phyloP scores from a whole-genome alignment of 2,888 invertebrate genomes.

The Cantharis rustica region DNA sequence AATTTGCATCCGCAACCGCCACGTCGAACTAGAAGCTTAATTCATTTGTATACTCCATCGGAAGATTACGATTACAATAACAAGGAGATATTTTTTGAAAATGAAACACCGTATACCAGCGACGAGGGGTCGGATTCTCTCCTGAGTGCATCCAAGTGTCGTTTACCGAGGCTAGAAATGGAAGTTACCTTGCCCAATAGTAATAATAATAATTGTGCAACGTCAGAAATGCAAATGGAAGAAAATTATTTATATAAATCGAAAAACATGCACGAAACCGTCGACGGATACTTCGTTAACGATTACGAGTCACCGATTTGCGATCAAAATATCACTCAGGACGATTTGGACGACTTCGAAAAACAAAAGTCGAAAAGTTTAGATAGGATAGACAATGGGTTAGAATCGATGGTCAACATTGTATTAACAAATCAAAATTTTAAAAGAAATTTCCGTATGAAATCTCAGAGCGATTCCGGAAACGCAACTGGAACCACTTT shows the following conservation, averaged over 20 bases:
- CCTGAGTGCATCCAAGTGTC: slow-evolving; percentile 64
- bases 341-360: slow-evolving; percentile 29
- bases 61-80: slow-evolving; percentile 61
- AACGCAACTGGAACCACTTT: slow-evolving; percentile 41
- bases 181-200: neutral
- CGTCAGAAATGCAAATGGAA: slow-evolving; percentile 6
- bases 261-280: slow-evolving; percentile 52
- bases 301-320: slow-evolving; percentile 28
- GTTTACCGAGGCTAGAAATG: slow-evolving; percentile 28
- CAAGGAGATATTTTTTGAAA: slow-evolving; percentile 61
- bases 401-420: slow-evolving; percentile 74
- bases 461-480: slow-evolving; percentile 47
- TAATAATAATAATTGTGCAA: slow-evolving; percentile 39
- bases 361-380: slow-evolving; percentile 68
- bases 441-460: neutral
- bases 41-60: slow-evolving; percentile 69
- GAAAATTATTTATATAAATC: slow-evolving; percentile 32
- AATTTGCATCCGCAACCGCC: slow-evolving; percentile 83
- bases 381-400: slow-evolving; percentile 74
- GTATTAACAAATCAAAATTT: slow-evolving; percentile 60
- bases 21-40: slow-evolving; percentile 71
- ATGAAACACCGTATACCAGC: slow-evolving; percentile 65
- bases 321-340: slow-evolving; percentile 18
- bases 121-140: slow-evolving; percentile 75
- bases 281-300: slow-evolving; percentile 62